These are phyloP conservation scores for Spea hammondii DNA, from an alignment of 2,797 vertebrate genomes.

Conservation along the genomic window DNA sequence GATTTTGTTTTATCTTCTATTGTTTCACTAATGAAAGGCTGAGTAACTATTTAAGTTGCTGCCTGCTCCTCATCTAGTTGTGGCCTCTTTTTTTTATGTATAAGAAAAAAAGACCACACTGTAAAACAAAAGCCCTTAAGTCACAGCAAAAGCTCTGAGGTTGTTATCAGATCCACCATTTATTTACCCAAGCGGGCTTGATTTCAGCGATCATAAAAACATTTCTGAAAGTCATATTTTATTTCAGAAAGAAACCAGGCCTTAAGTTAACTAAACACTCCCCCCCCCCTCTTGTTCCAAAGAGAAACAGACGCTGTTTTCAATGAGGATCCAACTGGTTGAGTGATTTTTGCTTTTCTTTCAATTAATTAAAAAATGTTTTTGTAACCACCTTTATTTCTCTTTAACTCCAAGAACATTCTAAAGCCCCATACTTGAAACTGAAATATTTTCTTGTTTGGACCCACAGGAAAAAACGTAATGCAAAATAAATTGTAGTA, in stretches of 20 bases:
- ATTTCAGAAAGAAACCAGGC: constrained; percentile 51
- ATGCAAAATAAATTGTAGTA: too few species aligned
- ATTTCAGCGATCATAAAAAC: constrained; percentile 64
- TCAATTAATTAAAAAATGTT: background rate
- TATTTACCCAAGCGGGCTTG: constrained; percentile 60
- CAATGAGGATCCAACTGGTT: background rate
- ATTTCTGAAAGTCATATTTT: constrained; percentile 56
- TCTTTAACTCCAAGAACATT: background rate
- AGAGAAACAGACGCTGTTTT: background rate
- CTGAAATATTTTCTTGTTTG: background rate
- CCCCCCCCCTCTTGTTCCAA: background rate
- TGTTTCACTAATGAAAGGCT: background rate
- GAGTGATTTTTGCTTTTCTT: background rate
- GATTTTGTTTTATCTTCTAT: too few species aligned
- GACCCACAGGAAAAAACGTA: too few species aligned
- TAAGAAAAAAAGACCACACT: background rate
- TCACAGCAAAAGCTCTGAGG: constrained; percentile 47
- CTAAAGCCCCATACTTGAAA: background rate
- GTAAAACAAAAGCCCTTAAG: constrained; percentile 34
- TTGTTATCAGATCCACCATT: constrained; percentile 58
- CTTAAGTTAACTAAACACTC: constrained; percentile 41
- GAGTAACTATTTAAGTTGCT: background rate
- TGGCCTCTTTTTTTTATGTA: constrained; percentile 2
- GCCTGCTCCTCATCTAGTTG: background rate
- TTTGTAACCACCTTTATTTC: background rate